Evolutionary conservation across 2,888 invertebrate genomes (phyloP), one percentile per base, ranked within the genome.

Genomic region (Rhagonycha lutea): DNA sequence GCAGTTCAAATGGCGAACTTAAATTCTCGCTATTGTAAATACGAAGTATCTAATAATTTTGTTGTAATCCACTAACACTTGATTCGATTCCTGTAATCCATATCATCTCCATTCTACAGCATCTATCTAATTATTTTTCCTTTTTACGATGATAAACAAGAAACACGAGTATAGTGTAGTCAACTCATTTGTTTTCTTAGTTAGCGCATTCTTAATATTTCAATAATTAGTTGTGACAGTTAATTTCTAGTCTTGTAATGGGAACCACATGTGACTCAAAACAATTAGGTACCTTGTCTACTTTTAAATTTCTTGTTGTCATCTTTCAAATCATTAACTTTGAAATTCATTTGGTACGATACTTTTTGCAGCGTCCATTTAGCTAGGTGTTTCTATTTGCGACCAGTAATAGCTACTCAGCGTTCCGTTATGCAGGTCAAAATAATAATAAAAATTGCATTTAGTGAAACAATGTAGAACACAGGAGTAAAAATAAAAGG

Each of bases 381-480:
- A 24, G 14, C 7, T 11, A 62, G 18, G 7, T 18, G 18, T 12
- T 62, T 23, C 11, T 23, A 65, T 8, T 12, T 12, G 12, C 47
- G 18, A 18, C 18, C 18, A 18, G 1, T 18, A 18, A 18, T 18
- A 18, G 18, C 18, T 18, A 18, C 18, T 18, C 18, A 18, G 18
- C 18, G 18, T n/a, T n/a, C 8, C 7, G 47, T n/a, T 47, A 47
- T n/a, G 47, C 47, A 47, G n/a, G 47, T 85, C 85, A 84, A 83
- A 86, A 86, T 85, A 85, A 85, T 85, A 83, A 82, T 83, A 86
- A 86, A 87, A 86, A 86, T 86, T 86, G 85, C 85, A 84, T 84
- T 84, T 85, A 86, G 86, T 86, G 85, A 86, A 86, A 86, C 87
- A 87, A 86, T 86, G 86, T 84, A 79, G 78, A 78, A 72, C 76